phyloP scores from a whole-genome alignment of 2,888 invertebrate species.

The Lamellibrachia columna region DNA sequence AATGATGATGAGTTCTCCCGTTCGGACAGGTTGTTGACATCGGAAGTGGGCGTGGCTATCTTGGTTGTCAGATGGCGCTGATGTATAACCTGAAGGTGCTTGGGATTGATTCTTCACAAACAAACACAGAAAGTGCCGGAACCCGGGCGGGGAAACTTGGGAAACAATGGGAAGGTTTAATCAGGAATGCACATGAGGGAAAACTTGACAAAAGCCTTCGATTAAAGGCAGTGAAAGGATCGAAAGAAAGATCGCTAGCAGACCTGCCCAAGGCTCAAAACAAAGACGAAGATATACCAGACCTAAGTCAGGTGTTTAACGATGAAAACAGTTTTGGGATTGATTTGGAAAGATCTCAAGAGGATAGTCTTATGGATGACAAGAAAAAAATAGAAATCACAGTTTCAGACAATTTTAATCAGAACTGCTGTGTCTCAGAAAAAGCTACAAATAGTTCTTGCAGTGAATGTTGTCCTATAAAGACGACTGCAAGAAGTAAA shows the following conservation, averaged over 20 bases:
- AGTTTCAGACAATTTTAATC: background rate
- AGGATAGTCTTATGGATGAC: background rate
- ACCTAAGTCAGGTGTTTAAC: background rate
- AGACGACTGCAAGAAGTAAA: background rate
- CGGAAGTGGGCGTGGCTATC: slow-evolving; percentile 89
- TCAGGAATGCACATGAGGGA: slow-evolving; percentile 36
- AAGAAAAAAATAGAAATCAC: background rate
- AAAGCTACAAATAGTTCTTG: background rate
- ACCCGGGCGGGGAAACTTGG: slow-evolving; percentile 52
- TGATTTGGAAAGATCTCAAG: background rate
- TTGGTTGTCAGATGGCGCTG: slow-evolving; percentile 79
- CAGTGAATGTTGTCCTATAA: background rate
- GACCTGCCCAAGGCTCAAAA: background rate
- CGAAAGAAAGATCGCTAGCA: background rate
- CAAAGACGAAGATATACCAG: background rate
- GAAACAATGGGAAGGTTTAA: slow-evolving; percentile 51
- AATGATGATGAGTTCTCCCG: no score
- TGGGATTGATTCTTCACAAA: slow-evolving; percentile 80
- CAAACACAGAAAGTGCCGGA: slow-evolving; percentile 76
- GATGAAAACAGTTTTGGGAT: background rate
- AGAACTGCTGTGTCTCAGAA: background rate
- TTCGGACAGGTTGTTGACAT: slow-evolving; percentile 77
- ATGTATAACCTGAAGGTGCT: slow-evolving; percentile 79
- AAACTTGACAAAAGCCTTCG: slow-evolving; percentile 30
- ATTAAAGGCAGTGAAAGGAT: background rate